These are phyloP conservation scores for Ornithoptera priamus DNA, from an alignment of 2,888 invertebrate species.

Conservation along the genomic window DNA sequence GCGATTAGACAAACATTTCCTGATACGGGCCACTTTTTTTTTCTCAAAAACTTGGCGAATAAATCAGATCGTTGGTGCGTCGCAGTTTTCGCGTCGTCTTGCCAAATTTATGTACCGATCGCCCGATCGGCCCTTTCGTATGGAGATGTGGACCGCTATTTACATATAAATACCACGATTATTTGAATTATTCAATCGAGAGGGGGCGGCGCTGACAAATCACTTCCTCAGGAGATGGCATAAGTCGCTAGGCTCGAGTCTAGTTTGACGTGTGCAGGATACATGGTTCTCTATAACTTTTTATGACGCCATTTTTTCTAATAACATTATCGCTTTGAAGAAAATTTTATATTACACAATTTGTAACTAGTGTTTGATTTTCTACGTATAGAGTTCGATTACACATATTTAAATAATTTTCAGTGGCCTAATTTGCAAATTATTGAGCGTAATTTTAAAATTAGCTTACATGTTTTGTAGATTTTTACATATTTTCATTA, in stretches of 20 bases:
- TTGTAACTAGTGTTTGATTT: constrained; percentile 1
- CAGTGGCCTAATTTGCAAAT: too few relatives aligned
- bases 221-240: constrained; percentile 78
- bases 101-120: constrained; percentile 80
- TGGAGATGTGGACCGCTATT: constrained; percentile 79
- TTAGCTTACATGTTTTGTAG: too few relatives aligned
- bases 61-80: constrained; percentile 78
- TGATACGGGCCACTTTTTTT: constrained; percentile 74
- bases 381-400: neutral
- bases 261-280: constrained; percentile 63
- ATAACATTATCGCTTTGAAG: constrained; percentile 20
- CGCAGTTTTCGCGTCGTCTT: constrained; percentile 78
- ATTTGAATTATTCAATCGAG: constrained; percentile 81
- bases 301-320: constrained; percentile 40
- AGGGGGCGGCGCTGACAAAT: constrained; percentile 80
- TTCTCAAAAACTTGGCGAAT: constrained; percentile 69
- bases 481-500: too few relatives aligned
- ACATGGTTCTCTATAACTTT: constrained; percentile 47
- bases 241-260: constrained; percentile 70
- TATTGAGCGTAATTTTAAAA: too few relatives aligned
- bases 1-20: constrained; percentile 80
- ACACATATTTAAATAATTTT: neutral
- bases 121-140: constrained; percentile 80
- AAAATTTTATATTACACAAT: constrained; percentile 28
- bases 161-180: constrained; percentile 81